Base-by-base conservation (phyloP, 2,888 invertebrate genomes). In the Phaedon cochleariae region DNA sequence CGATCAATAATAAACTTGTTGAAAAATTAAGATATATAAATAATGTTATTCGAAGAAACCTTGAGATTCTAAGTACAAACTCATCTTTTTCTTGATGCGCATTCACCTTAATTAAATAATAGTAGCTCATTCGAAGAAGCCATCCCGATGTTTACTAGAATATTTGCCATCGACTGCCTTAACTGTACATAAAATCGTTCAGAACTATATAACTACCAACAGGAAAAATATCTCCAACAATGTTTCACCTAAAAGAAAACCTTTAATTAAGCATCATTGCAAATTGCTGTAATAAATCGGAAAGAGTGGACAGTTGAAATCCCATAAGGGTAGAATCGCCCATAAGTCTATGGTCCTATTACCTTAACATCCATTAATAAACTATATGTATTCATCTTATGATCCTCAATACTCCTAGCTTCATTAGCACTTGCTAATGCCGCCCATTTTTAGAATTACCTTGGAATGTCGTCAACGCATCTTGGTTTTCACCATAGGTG, bases 361-460 rank as follows among this genome's bases (percentile, higher is more conserved):
- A 69, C 70, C 71, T 71, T 71, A 72, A 71, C 67, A 65, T 71
- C 68, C 66, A 70, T 71, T 73, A 73, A 72, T 72, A 72, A 65
- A 70, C 70, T 57, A 72, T 72, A 70, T 72, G 55, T 72, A 75
- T 73, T 71, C 72, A 72, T 65, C 67, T 66, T 73, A 73, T 71
- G 70, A 71, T 69, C 65, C 65, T 55, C 64, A 67, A 64, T 68
- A 64, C 68, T 68, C 58, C 62, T 58, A 55, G 62, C 63, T 73
- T 74, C 74, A 74, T 74, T 74, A 74, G 71, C 64, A 69, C 69
- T 68, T 68, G 67, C 67, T 70, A 69, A 69, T 68, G 68, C 66
- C 62, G 45, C 52, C 74, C 72, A 69, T 72, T 69, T 74, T 71
- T 67, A 68, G 74, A 69, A 61, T 49, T 48, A 64, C 63, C 64